Conservation (phyloP, 2,113 vertebrate species). For the Edolisoma coerulescens region DNA sequence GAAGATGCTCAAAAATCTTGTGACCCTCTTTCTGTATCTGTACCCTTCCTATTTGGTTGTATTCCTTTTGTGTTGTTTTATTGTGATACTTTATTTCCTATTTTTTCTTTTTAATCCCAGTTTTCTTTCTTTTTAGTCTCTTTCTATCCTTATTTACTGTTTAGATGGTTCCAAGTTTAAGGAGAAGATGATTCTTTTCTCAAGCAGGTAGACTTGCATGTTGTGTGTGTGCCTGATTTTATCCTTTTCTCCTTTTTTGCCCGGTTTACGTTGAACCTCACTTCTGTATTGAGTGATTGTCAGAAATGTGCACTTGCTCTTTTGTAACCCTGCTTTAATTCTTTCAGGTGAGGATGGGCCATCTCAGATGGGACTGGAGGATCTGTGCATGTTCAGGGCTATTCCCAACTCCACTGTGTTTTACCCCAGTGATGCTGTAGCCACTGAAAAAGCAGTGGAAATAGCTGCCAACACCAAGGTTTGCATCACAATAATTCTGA, state of each 20-base stretch:
- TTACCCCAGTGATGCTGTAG: slow-evolving; percentile 89
- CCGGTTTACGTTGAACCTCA: background rate
- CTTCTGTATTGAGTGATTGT: background rate
- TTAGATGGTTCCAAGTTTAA: slow-evolving; percentile 64
- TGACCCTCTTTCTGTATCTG: background rate
- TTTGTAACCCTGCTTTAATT: background rate
- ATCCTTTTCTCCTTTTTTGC: background rate
- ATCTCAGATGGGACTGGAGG: slow-evolving; percentile 93
- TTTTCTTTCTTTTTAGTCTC: slow-evolving; percentile 71
- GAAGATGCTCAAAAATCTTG: background rate
- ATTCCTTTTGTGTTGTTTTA: slow-evolving; percentile 16
- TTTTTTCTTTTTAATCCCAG: slow-evolving; percentile 57
- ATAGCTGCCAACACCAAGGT: slow-evolving; percentile 92
- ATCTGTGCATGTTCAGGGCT: slow-evolving; percentile 87
- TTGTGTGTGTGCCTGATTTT: slow-evolving; percentile 57
- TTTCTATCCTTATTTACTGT: slow-evolving; percentile 64
- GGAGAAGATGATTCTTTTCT: slow-evolving; percentile 67
- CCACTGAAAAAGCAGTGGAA: slow-evolving; percentile 93
- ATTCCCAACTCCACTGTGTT: slow-evolving; percentile 88
- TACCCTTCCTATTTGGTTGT: background rate
- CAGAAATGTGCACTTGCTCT: background rate
- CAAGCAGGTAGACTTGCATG: slow-evolving; percentile 68
- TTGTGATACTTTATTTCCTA: background rate
- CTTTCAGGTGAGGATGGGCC: slow-evolving; percentile 90
- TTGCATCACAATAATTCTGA: background rate